Percentiles rank a stretch among this genome's conserved stretches.
These are phyloP conservation scores for Antitype chi DNA, from an alignment of 2,888 invertebrate genomes.

Conservation along the genomic window DNA sequence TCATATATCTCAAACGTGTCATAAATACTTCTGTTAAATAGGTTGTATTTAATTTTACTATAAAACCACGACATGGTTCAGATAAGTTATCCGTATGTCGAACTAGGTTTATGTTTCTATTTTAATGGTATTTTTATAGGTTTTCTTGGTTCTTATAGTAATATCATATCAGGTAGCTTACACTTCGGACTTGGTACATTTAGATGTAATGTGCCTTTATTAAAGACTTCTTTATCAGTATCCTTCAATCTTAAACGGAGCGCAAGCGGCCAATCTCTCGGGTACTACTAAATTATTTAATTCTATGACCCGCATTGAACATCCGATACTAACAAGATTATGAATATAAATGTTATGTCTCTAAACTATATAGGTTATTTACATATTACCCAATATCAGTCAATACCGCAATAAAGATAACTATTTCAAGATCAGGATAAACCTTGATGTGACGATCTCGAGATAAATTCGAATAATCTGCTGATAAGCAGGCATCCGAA, in stretches of 20 bases:
- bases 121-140: background rate
- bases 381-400: slow-evolving; percentile 24
- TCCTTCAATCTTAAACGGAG: background rate
- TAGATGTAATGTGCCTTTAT: background rate
- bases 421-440: slow-evolving; percentile 48
- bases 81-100: slow-evolving; percentile 53
- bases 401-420: slow-evolving; percentile 43
- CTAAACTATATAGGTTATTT: background rate
- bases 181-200: background rate
- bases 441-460: slow-evolving; percentile 25
- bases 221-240: background rate
- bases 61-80: slow-evolving; percentile 29
- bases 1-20: background rate
- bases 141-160: background rate
- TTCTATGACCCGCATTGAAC: background rate
- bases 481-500: slow-evolving; percentile 15
- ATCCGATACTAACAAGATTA: slow-evolving; percentile 7
- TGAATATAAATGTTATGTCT: slow-evolving; percentile 6
- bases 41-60: slow-evolving; percentile 38
- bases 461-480: slow-evolving; percentile 41
- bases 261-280: background rate
- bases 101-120: slow-evolving; percentile 21
- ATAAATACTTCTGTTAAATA: background rate
- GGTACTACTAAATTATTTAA: slow-evolving; percentile 1
- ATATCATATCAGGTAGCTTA: background rate